Evolutionary conservation across 2,113 vertebrate genomes (phyloP).

Genomic region (Platichthys flesus): DNA sequence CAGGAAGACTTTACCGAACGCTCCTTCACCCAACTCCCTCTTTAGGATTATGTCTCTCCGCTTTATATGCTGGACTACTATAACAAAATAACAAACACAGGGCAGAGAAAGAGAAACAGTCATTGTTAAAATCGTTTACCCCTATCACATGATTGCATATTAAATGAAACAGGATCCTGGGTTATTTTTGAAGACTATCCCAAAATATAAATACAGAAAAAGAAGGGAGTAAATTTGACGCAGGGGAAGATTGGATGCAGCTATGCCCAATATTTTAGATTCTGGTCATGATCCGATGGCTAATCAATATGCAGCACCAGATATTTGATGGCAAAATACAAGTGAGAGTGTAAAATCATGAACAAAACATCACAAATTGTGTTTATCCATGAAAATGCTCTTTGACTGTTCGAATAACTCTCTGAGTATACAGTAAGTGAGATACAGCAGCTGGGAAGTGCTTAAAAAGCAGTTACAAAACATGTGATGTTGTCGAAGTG

Average conservation of each 20-base stretch:
- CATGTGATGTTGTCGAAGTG: conserved; percentile 22
- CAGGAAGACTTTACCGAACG: conserved; percentile 99
- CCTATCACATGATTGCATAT: background rate
- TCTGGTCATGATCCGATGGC: conserved; percentile 9
- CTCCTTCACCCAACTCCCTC: conserved; percentile 96
- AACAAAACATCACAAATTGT: conserved; percentile 9
- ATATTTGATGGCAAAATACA: conserved; percentile 28
- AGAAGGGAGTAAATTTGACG: background rate
- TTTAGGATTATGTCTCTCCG: conserved; percentile 97
- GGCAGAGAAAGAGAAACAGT: background rate
- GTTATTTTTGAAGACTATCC: conserved; percentile 6
- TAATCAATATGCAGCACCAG: conserved; percentile 10
- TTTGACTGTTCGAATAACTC: conserved; percentile 20
- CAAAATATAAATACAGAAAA: background rate
- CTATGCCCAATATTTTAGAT: conserved; percentile 27
- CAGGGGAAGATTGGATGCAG: background rate
- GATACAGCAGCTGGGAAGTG: conserved; percentile 2
- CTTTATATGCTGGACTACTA: conserved; percentile 98
- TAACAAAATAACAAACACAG: conserved; percentile 15
- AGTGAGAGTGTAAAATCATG: conserved; percentile 10
- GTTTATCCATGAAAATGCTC: background rate
- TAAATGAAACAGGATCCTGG: background rate
- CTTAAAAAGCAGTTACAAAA: conserved; percentile 8
- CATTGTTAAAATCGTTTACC: background rate
- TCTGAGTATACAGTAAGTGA: background rate